phyloP scores from a whole-genome alignment of 2,797 vertebrate species.

The Morelia viridis region DNA sequence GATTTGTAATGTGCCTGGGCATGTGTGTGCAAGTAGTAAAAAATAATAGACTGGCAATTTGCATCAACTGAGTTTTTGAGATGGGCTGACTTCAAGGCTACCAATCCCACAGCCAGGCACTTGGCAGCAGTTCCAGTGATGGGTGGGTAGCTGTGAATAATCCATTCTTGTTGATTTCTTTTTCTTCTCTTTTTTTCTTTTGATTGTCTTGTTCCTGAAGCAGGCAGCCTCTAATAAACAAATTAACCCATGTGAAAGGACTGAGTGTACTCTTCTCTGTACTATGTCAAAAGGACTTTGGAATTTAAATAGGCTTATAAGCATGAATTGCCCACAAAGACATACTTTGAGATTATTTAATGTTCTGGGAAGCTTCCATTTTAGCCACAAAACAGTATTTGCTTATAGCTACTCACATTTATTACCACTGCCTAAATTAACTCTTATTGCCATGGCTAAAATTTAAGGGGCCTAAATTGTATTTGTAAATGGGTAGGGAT shows the following conservation, averaged over 20 bases:
- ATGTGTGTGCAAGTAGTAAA: not conserved
- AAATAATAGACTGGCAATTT: not conserved
- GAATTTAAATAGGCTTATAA: slow-evolving; percentile 21
- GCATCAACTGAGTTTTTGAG: not conserved
- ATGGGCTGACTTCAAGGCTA: not conserved
- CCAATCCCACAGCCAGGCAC: not conserved
- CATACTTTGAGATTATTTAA: not conserved
- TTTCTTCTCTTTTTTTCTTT: too few species aligned
- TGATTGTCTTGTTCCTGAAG: not conserved
- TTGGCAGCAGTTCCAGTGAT: not conserved
- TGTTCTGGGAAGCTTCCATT: not conserved
- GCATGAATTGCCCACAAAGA: not conserved
- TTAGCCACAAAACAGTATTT: not conserved
- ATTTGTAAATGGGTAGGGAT: not conserved
- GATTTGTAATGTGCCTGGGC: not conserved
- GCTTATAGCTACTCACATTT: not conserved
- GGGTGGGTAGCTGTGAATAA: not conserved
- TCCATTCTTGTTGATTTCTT: not conserved
- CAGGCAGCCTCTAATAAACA: not conserved
- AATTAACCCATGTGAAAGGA: not conserved
- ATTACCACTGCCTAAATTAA: not conserved
- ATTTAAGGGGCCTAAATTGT: not conserved
- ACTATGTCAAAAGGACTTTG: slow-evolving; percentile 19
- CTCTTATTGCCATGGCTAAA: not conserved
- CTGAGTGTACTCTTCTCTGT: not conserved